Evolutionary conservation across 2,113 vertebrate species (phyloP), one percentile per base, ranked within the genome.

Genomic region (Melanocharis versteri): DNA sequence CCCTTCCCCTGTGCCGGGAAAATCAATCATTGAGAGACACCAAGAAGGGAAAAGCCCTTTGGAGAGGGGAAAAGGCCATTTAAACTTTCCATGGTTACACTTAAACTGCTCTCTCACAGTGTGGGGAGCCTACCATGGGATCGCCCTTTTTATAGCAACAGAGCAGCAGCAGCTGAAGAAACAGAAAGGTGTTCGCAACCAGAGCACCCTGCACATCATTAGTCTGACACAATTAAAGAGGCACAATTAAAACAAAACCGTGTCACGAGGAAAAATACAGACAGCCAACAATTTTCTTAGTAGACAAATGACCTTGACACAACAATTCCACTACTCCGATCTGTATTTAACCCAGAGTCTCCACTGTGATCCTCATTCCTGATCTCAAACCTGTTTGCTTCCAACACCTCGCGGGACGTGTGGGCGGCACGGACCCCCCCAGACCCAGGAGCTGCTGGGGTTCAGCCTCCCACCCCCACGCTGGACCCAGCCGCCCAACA

Each of bases 371-470:
- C 73, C 54, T 39, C 1, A 0, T 7, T 68, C 54, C 76, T 10
- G 7, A 65, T 42, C 58, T 64, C 82, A 56, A 53, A 71, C 56
- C 42, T 45, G 0, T n/a, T 23, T 73, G 26, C 31, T 44, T 30
- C 17, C 73, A 35, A 6, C 18, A 4, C 24, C 51, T 57, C 1
- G 0, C 8, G 5, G 51, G 56, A 65, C 8, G 0, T 0, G 1
- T 1, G 4, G 20, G 37, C 0, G 0, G 31, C 42, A 35, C 2
- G 0, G n/a, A 58, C 7, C 23, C 30, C 30, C 65, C 33, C 7
- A 16, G n/a, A 24, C 10, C 3, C 0, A 16, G 35, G 6, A 4
- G 44, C 28, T 53, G 33, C 22, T 15, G 17, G 77, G 83, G 62
- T 35, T 56, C 47, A 26, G 12, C 19, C 20, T 84, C 19, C 30